phyloP scores from a whole-genome alignment of 2,113 vertebrate genomes.

The Pollimyrus isidori region DNA sequence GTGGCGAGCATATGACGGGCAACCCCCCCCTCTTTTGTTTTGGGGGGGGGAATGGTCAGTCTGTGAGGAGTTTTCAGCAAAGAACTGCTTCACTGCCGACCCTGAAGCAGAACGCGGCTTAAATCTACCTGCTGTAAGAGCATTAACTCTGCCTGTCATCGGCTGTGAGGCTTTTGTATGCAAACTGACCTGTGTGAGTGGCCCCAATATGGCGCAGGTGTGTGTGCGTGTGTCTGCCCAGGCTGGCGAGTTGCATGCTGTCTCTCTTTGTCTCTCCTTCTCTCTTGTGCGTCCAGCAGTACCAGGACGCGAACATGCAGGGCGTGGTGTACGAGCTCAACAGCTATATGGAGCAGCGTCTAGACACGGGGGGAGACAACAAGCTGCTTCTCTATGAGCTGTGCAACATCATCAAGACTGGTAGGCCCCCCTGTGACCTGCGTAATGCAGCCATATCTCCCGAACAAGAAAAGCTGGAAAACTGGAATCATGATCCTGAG shows the following conservation, averaged over 20 bases:
- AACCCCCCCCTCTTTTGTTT: not conserved
- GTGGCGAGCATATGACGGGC: not conserved
- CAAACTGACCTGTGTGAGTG: not conserved
- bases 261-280: slow-evolving; percentile 34
- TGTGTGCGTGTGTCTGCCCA: not conserved
- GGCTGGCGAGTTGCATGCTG: not conserved
- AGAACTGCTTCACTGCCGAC: not conserved
- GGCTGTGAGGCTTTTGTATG: not conserved
- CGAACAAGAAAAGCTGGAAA: not conserved
- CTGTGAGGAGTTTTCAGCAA: not conserved
- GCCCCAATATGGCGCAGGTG: not conserved
- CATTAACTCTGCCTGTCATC: not conserved
- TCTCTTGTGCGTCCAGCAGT: slow-evolving; percentile 67
- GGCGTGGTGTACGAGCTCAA: slow-evolving; percentile 92
- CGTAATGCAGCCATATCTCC: not conserved
- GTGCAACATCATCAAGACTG: slow-evolving; percentile 91
- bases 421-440: slow-evolving; percentile 47
- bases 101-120: not conserved
- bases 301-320: slow-evolving; percentile 95
- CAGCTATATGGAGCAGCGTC: slow-evolving; percentile 90
- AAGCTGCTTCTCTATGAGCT: slow-evolving; percentile 90
- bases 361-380: slow-evolving; percentile 89
- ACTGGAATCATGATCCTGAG: not conserved
- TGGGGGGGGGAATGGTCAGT: not conserved
- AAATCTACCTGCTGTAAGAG: too few species aligned